Conservation (phyloP, 2,113 vertebrate species). For the Gobiocypris rarus region DNA sequence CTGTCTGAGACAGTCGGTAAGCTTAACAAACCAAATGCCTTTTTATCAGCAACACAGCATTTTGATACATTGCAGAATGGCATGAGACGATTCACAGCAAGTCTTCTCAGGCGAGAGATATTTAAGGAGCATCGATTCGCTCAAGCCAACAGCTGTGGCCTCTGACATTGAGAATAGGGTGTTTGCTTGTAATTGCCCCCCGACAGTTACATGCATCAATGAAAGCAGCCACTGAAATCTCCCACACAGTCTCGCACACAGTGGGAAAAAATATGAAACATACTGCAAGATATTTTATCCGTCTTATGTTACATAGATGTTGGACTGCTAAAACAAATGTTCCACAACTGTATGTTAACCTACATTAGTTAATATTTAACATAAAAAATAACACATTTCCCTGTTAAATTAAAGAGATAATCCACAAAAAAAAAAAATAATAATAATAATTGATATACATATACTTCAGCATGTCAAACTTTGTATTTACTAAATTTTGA, state of each 20-base stretch:
- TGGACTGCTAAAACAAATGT: background rate
- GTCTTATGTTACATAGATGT: background rate
- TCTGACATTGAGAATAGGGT: conserved; percentile 60
- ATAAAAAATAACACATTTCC: too few relatives aligned
- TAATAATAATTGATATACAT: too few relatives aligned
- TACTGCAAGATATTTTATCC: background rate
- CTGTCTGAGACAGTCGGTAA: conserved; percentile 58
- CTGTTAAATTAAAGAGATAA: too few relatives aligned
- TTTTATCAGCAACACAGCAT: conserved; percentile 64
- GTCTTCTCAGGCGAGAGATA: conserved; percentile 67
- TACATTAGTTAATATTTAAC: too few relatives aligned
- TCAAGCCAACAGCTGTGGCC: conserved; percentile 59
- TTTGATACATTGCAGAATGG: conserved; percentile 71
- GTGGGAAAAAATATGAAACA: background rate
- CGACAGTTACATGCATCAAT: conserved; percentile 55
- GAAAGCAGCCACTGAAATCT: conserved; percentile 14
- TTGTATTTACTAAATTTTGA: too few relatives aligned
- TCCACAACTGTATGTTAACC: background rate
- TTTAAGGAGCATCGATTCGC: conserved; percentile 69
- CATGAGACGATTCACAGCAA: conserved; percentile 68
- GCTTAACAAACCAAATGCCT: conserved; percentile 66
- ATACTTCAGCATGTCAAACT: too few relatives aligned
- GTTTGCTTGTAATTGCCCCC: conserved; percentile 61
- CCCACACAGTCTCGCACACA: background rate
- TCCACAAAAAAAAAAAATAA: too few relatives aligned